These are phyloP conservation scores for Lateolabrax maculatus DNA, from an alignment of 2,797 vertebrate species.

Conservation along the genomic window DNA sequence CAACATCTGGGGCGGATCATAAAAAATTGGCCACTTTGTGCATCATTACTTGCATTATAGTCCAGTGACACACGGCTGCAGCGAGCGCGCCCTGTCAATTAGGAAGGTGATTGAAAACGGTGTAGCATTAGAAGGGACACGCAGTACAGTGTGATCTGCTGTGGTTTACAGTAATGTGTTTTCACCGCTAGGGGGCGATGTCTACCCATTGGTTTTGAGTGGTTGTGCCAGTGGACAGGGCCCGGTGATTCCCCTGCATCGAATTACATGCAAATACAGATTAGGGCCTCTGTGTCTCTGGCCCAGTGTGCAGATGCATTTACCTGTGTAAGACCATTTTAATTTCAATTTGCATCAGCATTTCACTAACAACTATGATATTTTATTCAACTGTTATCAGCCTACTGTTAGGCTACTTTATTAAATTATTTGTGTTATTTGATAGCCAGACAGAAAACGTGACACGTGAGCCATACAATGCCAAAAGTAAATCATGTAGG, in stretches of 20 bases:
- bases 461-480: not conserved
- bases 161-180: constrained; percentile 1
- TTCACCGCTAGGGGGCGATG: constrained; percentile 66
- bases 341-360: not conserved
- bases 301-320: not conserved
- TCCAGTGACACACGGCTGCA: constrained; percentile 47
- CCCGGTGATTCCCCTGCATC: constrained; percentile 47
- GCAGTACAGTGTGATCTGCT: not conserved
- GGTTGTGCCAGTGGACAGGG: constrained; percentile 1
- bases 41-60: constrained; percentile 51
- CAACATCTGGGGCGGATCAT: constrained; percentile 84
- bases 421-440: too few relatives aligned
- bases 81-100: constrained; percentile 44
- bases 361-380: not conserved
- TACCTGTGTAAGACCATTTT: not conserved
- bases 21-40: constrained; percentile 57
- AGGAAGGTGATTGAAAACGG: constrained; percentile 52
- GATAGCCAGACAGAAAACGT: too few relatives aligned
- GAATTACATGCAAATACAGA: constrained; percentile 49
- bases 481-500: not conserved
- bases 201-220: constrained; percentile 15
- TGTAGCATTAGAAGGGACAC: not conserved
- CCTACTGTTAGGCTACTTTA: too few relatives aligned
- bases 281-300: constrained; percentile 10
- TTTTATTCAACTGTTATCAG: not conserved